phyloP scores from a whole-genome alignment of 2,113 vertebrate species.

The Lophius piscatorius region DNA sequence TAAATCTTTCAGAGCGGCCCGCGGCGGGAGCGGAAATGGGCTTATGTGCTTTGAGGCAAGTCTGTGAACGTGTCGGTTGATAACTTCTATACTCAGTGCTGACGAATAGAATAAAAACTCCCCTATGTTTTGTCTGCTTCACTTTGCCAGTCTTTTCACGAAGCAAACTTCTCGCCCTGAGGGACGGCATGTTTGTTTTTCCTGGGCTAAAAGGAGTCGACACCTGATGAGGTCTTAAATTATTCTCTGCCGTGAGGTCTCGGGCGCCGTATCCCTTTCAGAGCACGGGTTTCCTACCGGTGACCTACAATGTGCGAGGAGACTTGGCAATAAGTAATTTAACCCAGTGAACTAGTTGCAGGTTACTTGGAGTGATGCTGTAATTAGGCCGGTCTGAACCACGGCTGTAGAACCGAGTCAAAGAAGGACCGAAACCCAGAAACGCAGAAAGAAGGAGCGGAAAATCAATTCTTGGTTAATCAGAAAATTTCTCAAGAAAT shows the following conservation, averaged over 20 bases:
- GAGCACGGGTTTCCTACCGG: conserved; percentile 19
- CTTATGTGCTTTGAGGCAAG: conserved; percentile 13
- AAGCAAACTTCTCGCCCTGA: neutral
- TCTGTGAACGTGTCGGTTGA: conserved; percentile 20
- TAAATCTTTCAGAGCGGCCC: conserved; percentile 42
- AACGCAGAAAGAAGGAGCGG: too few species aligned
- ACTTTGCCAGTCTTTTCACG: neutral
- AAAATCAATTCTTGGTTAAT: too few species aligned
- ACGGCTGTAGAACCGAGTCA: too few species aligned
- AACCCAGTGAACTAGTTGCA: conserved; percentile 37
- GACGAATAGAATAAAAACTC: neutral
- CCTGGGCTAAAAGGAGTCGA: conserved; percentile 21
- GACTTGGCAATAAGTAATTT: conserved; percentile 52
- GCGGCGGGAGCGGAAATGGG: conserved; percentile 22
- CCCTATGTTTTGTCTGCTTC: too few species aligned
- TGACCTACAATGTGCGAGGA: conserved; percentile 16
- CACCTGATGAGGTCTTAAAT: conserved; percentile 23
- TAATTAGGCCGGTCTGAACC: too few species aligned
- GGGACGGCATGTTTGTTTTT: neutral
- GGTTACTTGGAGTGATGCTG: neutral
- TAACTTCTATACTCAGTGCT: conserved; percentile 3
- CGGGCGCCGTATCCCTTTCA: conserved; percentile 28
- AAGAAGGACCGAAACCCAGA: too few species aligned
- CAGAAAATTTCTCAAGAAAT: too few species aligned
- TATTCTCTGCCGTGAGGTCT: conserved; percentile 25